Percentiles rank a stretch among this genome's conserved stretches.
Conservation (phyloP, 2,113 vertebrate genomes). For the Lasiurus borealis region DNA sequence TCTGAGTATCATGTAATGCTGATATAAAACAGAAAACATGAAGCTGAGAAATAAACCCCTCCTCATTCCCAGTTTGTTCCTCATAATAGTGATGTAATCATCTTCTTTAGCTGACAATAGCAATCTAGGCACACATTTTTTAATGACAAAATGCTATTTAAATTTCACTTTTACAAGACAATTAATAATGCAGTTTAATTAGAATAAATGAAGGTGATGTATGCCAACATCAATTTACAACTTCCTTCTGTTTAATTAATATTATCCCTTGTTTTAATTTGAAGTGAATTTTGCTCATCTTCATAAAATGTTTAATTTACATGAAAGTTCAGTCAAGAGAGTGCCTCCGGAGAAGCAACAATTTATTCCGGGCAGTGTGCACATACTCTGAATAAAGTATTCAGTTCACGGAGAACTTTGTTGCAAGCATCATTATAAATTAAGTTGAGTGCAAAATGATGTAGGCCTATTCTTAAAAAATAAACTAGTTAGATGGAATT, state of each 20-base stretch:
- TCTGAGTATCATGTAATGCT: neutral
- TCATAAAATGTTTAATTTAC: constrained; percentile 84
- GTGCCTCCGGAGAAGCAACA: constrained; percentile 65
- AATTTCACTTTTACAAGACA: constrained; percentile 74
- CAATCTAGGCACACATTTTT: constrained; percentile 53
- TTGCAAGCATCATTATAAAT: neutral
- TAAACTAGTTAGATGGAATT: constrained; percentile 34
- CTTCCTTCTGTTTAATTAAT: constrained; percentile 84
- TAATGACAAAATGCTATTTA: constrained; percentile 71
- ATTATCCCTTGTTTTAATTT: constrained; percentile 84
- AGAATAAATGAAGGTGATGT: constrained; percentile 81
- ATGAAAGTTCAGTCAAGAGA: constrained; percentile 81
- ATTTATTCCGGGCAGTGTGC: constrained; percentile 65
- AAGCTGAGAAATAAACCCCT: neutral
- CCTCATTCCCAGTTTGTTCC: constrained; percentile 61
- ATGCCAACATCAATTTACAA: constrained; percentile 82
- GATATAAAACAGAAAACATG: neutral
- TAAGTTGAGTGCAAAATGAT: neutral
- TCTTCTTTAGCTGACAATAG: constrained; percentile 60
- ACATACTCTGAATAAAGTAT: constrained; percentile 38
- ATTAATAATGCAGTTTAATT: constrained; percentile 80
- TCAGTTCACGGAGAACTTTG: constrained; percentile 35
- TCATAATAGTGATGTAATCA: constrained; percentile 64
- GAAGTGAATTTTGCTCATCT: constrained; percentile 79
- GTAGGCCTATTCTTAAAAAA: neutral